phyloP scores from a whole-genome alignment of 2,888 invertebrate species.

The Ennomos quercinarius region DNA sequence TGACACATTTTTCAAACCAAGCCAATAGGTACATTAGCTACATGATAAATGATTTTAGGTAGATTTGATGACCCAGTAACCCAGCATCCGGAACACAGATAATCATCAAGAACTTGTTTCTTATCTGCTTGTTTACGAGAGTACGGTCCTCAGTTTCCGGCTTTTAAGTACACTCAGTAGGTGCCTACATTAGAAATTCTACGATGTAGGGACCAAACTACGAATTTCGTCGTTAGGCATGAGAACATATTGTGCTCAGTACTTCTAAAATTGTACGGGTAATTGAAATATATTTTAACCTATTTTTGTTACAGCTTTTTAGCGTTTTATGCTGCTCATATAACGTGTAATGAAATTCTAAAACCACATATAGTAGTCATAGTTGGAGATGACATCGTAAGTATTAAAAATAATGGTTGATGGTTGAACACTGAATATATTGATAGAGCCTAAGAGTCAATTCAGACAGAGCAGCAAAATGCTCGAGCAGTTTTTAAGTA shows the following conservation, averaged over 20 bases:
- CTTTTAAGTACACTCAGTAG: not conserved
- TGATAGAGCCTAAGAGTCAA: no score
- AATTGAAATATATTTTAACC: not conserved
- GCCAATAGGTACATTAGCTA: no score
- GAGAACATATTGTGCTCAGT: not conserved
- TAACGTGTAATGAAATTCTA: slow-evolving; percentile 30
- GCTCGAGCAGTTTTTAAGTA: no score
- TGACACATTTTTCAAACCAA: no score
- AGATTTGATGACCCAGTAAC: no score
- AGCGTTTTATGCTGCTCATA: slow-evolving; percentile 30
- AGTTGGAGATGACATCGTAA: slow-evolving; percentile 92
- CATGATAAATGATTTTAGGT: no score
- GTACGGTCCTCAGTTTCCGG: slow-evolving; percentile 6
- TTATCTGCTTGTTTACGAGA: not conserved
- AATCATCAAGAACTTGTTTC: not conserved
- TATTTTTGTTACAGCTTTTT: slow-evolving; percentile 37
- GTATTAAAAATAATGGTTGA: slow-evolving; percentile 37
- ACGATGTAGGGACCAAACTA: slow-evolving; percentile 2
- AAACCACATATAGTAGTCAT: slow-evolving; percentile 90
- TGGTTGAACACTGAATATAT: no score
- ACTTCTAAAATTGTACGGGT: not conserved
- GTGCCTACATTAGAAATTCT: not conserved
- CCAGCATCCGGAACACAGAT: not conserved
- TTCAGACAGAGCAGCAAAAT: no score
- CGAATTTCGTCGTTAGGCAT: slow-evolving; percentile 3